These are phyloP conservation scores for Paedocypris micromegethes DNA, from an alignment of 2,797 vertebrate species.

Conservation along the genomic window DNA sequence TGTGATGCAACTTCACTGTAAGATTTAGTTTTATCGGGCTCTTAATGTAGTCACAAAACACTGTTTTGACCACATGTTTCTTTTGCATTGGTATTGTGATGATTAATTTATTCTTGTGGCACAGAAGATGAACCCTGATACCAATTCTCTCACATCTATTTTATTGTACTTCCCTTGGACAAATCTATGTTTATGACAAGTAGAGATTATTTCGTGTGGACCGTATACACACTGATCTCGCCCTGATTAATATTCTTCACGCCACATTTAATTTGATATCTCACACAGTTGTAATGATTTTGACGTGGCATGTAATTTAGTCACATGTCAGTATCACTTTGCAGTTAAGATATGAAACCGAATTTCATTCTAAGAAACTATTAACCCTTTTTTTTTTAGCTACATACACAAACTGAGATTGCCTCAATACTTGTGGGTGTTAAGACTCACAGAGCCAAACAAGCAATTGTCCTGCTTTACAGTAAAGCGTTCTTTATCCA, in stretches of 20 bases:
- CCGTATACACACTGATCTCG: neutral
- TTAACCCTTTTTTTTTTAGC: too few relatives aligned
- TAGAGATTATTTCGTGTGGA: neutral
- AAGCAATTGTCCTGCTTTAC: constrained; percentile 35
- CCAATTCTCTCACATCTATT: too few relatives aligned
- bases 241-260: neutral
- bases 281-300: neutral
- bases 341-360: neutral
- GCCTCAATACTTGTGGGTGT: too few relatives aligned
- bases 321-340: neutral
- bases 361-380: too few relatives aligned
- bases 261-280: neutral
- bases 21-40: constrained; percentile 36
- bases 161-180: neutral
- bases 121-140: too few relatives aligned
- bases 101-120: constrained; percentile 16
- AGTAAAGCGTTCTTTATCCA: constrained; percentile 29
- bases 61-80: constrained; percentile 31
- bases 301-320: neutral
- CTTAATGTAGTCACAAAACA: constrained; percentile 39
- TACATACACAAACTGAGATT: too few relatives aligned
- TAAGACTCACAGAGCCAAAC: too few relatives aligned
- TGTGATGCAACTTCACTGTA: constrained; percentile 46
- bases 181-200: neutral
- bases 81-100: constrained; percentile 19